These are phyloP conservation scores for Varecia variegata DNA, from an alignment of 2,797 vertebrate species.

Conservation along the genomic window DNA sequence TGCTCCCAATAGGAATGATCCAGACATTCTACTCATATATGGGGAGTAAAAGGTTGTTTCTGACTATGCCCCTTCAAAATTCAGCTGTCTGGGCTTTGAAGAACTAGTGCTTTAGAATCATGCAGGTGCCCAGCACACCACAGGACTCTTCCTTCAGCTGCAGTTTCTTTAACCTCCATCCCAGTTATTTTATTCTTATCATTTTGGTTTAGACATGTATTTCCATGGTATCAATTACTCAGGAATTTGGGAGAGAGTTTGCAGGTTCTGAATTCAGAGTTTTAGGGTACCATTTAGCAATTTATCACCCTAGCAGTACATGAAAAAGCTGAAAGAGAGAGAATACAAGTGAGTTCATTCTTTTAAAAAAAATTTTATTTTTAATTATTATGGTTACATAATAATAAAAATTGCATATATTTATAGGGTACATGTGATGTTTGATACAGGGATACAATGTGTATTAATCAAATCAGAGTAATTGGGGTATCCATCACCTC, in stretches of 20 bases:
- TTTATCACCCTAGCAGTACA: not conserved
- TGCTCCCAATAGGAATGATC: not conserved
- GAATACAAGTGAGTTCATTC: not conserved
- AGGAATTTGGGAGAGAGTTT: not conserved
- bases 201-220: not conserved
- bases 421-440: not conserved
- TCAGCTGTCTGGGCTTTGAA: not conserved
- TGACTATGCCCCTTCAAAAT: not conserved
- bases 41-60: not conserved
- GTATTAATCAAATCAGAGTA: not conserved
- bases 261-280: not conserved
- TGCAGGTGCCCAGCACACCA: fast-evolving
- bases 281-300: not conserved
- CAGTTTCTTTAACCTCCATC: not conserved
- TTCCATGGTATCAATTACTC: not conserved
- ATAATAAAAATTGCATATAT: not conserved
- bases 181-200: not conserved
- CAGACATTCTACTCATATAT: not conserved
- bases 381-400: not conserved
- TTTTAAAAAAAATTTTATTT: not conserved
- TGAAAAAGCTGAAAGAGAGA: not conserved
- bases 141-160: not conserved
- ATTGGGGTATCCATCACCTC: not conserved
- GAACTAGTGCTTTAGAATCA: not conserved
- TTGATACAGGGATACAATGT: not conserved